Conservation (phyloP, 2,888 invertebrate species). For the Platycheirus albimanus region DNA sequence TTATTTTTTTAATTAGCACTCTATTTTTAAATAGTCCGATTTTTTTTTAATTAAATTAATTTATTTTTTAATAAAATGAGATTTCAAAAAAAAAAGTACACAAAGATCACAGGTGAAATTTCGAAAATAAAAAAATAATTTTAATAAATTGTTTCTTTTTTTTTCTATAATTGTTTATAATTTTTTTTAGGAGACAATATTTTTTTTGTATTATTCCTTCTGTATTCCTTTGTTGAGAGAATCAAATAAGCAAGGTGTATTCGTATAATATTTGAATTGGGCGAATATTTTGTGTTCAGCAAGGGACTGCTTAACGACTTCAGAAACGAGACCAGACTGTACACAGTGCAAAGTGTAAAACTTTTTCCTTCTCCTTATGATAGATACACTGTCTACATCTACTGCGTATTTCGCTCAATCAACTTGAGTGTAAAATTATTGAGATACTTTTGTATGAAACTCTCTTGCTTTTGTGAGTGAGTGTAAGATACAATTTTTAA, state of each 20-base stretch:
- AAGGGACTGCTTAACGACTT: slow-evolving; percentile 72
- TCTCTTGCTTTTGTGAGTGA: not conserved
- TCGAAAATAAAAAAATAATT: slow-evolving; percentile 19
- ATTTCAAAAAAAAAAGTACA: slow-evolving; percentile 68
- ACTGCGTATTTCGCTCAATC: slow-evolving; percentile 33
- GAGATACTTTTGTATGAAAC: slow-evolving; percentile 3
- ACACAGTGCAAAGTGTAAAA: slow-evolving; percentile 70
- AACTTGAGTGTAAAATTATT: slow-evolving; percentile 44
- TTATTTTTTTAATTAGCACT: slow-evolving; percentile 52
- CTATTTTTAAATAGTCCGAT: slow-evolving; percentile 29
- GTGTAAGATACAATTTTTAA: slow-evolving; percentile 8
- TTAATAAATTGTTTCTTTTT: slow-evolving; percentile 27
- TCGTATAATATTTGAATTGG: slow-evolving; percentile 50
- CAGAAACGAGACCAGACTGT: slow-evolving; percentile 74
- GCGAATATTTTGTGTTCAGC: slow-evolving; percentile 61
- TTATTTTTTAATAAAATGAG: slow-evolving; percentile 43
- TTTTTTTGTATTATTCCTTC: slow-evolving; percentile 14
- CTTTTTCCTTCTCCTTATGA: slow-evolving; percentile 65
- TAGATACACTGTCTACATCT: not conserved
- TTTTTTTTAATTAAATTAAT: slow-evolving; percentile 26
- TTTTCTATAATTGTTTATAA: slow-evolving; percentile 32
- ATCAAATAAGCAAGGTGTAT: slow-evolving; percentile 48
- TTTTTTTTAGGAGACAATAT: slow-evolving; percentile 27
- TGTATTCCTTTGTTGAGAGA: slow-evolving; percentile 52
- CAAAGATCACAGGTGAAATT: slow-evolving; percentile 72